Base-by-base conservation (phyloP, 1,140 invertebrate species). In the Drosophila ironensis region DNA sequence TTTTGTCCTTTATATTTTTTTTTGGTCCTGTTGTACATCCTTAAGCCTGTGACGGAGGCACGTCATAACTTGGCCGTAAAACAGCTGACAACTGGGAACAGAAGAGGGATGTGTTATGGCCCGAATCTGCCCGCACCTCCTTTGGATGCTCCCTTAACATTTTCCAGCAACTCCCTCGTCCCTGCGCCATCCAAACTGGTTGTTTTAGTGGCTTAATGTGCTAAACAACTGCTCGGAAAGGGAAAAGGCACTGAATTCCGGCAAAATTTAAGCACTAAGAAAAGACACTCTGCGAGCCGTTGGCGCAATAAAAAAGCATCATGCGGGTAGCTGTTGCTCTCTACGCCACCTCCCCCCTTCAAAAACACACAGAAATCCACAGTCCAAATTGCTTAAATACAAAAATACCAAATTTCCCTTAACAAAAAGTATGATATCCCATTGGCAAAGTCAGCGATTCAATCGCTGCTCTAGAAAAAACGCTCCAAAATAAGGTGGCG, bases 61-160 rank as follows among this genome's bases (percentile, higher is more conserved):
- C 78, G 78, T 82, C 78, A 82, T 82, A 82, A 82, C 69, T 77
- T 82, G 59, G 61, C 73, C 78, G 70, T 82, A 84, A 82, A 82
- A 73, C 78, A 82, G 78, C 78, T 84, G 78, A 82, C 78, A 84
- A 73, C 69, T 47, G 11, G 42, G 30, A 24, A 41, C 37, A 22
- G 35, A 61, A 24, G 38, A 44, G 59, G 30, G 57, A 40, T 46
- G 25, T 56, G 48, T 56, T 27, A 17, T 52, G 54, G 35, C 48
- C 53, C 30, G 14, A 19, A 20, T 11, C 22, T 5, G n/a, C 12
- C 8, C 5, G 2, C 11, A 12, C 35, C 19, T 24, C 9, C 24
- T 25, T n/a, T n/a, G n/a, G n/a, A n/a, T n/a, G n/a, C n/a, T n/a
- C n/a, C n/a, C n/a, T n/a, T 30, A 6, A 33, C 30, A n/a, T n/a